A percentile compares a stretch with the other conserved stretches of the same genome.
Conservation (phyloP, 2,888 invertebrate genomes). For the Smittia sp. region DNA sequence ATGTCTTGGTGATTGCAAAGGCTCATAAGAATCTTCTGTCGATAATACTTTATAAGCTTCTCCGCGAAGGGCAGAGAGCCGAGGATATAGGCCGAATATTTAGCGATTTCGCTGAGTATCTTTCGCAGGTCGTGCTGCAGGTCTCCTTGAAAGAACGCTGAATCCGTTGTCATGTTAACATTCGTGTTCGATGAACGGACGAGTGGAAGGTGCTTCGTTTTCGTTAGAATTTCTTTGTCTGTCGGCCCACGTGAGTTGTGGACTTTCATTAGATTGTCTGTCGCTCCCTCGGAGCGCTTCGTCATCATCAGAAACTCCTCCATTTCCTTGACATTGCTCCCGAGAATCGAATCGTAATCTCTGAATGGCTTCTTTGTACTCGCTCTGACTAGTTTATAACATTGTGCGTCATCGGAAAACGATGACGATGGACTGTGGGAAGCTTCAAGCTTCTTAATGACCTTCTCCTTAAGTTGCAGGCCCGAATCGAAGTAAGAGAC, state of each 20-base stretch:
- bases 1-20: constrained; percentile 23
- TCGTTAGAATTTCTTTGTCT: constrained; percentile 31
- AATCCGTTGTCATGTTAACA: constrained; percentile 11
- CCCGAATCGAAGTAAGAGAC: constrained; percentile 32
- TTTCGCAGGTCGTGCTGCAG: constrained; percentile 33
- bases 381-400: constrained; percentile 28
- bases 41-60: constrained; percentile 34
- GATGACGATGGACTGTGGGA: constrained; percentile 3
- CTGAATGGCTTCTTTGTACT: constrained; percentile 21
- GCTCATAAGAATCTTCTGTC: constrained; percentile 33
- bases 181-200: constrained; percentile 11
- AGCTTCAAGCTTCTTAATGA: constrained; percentile 24
- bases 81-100: constrained; percentile 35
- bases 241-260: constrained; percentile 34
- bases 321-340: constrained; percentile 1
- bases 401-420: constrained; percentile 10
- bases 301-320: constrained; percentile 33
- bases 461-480: constrained; percentile 31
- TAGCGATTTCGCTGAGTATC: constrained; percentile 37
- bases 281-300: neutral
- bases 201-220: constrained; percentile 28
- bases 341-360: constrained; percentile 22
- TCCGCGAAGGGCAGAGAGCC: constrained; percentile 30
- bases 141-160: constrained; percentile 32
- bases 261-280: constrained; percentile 4